phyloP scores from a whole-genome alignment of 2,888 invertebrate genomes.

The Cecidostiba fungosa region DNA sequence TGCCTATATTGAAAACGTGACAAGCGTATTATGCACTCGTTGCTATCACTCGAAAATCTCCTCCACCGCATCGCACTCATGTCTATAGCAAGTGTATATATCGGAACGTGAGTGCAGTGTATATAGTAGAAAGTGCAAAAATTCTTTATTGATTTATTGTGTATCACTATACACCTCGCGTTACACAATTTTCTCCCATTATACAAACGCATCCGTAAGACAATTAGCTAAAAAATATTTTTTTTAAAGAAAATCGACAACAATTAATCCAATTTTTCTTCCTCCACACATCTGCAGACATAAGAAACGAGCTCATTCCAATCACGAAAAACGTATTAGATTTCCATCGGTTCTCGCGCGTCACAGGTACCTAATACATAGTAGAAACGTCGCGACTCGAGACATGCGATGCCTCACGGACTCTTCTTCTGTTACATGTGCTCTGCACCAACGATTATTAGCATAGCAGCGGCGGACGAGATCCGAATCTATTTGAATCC shows the following conservation, averaged over 20 bases:
- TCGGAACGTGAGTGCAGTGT: neutral
- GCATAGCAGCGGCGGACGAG: neutral
- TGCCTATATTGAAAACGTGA: neutral
- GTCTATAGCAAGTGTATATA: neutral
- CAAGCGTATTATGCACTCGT: neutral
- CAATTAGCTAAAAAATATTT: neutral
- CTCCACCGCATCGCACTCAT: neutral
- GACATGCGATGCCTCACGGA: neutral
- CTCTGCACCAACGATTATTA: neutral
- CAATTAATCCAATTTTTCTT: constrained; percentile 6
- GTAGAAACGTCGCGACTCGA: too few species aligned
- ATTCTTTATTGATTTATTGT: neutral
- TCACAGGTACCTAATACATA: neutral
- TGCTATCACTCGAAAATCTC: constrained; percentile 4
- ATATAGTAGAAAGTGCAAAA: neutral
- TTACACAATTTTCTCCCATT: too few species aligned
- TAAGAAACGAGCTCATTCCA: neutral
- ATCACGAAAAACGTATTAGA: constrained; percentile 1
- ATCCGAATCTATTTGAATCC: constrained; percentile 24
- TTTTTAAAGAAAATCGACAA: neutral
- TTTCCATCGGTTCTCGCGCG: neutral
- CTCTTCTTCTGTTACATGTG: neutral
- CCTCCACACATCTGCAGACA: neutral
- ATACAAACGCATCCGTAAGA: too few species aligned
- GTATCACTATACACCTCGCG: too few species aligned